Percentiles rank a stretch among this genome's conserved stretches.
Conservation (phyloP, 2,797 vertebrate species). For the Pelochelys cantorii region DNA sequence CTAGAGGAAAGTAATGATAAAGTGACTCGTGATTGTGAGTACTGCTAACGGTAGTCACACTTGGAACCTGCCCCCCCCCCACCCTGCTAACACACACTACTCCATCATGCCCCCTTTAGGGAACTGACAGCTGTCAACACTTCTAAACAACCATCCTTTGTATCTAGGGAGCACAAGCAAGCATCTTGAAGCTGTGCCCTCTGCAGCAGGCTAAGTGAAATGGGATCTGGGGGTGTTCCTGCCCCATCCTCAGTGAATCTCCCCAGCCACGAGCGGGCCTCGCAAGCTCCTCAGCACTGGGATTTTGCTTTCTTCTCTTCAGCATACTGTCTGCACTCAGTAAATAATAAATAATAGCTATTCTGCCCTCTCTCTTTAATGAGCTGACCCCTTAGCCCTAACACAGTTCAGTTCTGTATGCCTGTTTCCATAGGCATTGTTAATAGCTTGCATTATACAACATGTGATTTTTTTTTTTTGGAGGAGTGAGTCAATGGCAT, state of each 20-base stretch:
- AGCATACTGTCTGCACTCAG: neutral
- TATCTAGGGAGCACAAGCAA: neutral
- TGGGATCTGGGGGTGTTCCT: neutral
- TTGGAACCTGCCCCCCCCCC: neutral
- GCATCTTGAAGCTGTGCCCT: neutral
- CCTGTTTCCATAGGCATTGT: conserved; percentile 33
- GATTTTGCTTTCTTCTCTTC: conserved; percentile 20
- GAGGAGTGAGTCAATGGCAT: conserved; percentile 4
- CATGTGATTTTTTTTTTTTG: neutral
- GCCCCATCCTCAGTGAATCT: conserved; percentile 9
- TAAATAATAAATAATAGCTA: conserved; percentile 56
- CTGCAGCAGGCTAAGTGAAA: neutral
- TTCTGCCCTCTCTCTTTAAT: conserved; percentile 37
- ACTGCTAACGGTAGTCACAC: neutral
- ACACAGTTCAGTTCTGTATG: conserved; percentile 9
- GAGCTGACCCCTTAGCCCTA: conserved; percentile 35
- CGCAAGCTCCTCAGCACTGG: neutral
- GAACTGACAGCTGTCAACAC: neutral
- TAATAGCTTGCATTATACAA: conserved; percentile 59
- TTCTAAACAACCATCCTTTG: neutral
- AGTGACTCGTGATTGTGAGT: neutral
- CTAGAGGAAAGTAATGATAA: neutral
- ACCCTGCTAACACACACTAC: neutral
- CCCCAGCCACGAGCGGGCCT: neutral
- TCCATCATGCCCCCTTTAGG: neutral